Evolutionary conservation across 2,888 invertebrate species (phyloP), one percentile per base, ranked within the genome.

Genomic region (Tortrix viridana): DNA sequence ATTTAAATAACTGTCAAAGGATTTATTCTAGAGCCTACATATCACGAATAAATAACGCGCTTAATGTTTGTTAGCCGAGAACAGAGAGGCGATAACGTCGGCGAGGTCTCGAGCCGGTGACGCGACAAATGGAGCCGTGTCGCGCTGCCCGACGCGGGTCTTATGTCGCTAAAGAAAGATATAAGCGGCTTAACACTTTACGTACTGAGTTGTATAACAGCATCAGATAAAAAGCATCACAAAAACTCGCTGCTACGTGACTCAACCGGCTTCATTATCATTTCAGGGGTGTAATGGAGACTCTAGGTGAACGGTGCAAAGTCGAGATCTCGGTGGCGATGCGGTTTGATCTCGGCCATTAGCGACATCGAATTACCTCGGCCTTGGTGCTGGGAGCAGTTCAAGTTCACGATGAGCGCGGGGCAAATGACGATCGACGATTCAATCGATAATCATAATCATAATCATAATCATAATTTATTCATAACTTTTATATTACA

Each of bases 361-460:
- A 56, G 55, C 37, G 55, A 46, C 46, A 49, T 38, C 49, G 38
- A 57, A 38, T 53, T 53, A 50, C 14, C n/a, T 32, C 53, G 60
- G 54, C 60, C 60, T 60, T 43, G 41, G 46, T 20, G 59, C 48
- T 16, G 16, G 41, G 41, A 41, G 14, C 41, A 16, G 60, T 54
- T 60, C 60, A 61, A 61, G 61, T 43, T 18, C 61, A 22, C 38
- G 32, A 32, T 32, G 41, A 7, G 38, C 38, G 48, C 14, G 38
- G n/a, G 38, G 20, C 48, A 19, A 20, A n/a, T 7, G 32, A 20
- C 43, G n/a, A 50, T 22, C 22, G 18, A 9, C 43, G 22, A 37
- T 41, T 53, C 53, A 41, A 62, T 56, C 44, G 61, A 55, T 60
- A n/a, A n/a, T n/a, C n/a, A n/a, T n/a, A n/a, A n/a, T n/a, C n/a